Percentiles rank a stretch among this genome's conserved stretches.
phyloP scores from a whole-genome alignment of 2,888 invertebrate genomes.

The Zaprionus obscuricornis region DNA sequence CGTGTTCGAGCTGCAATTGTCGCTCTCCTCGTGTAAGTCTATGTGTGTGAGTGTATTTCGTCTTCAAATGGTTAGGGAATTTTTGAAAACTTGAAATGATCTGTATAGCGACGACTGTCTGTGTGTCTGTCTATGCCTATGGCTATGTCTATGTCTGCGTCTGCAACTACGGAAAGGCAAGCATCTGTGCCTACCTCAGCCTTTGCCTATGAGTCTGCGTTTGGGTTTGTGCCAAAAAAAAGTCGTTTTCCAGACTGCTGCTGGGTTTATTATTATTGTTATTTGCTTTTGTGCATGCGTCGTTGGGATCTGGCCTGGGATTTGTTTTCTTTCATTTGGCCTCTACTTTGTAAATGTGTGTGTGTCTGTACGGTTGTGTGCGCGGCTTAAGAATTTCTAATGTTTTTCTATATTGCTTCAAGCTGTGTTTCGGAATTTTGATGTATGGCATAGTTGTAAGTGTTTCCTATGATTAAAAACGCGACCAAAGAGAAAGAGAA shows the following conservation, averaged over 20 bases:
- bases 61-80: conserved; percentile 43
- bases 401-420: conserved; percentile 56
- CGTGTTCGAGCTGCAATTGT: conserved; percentile 63
- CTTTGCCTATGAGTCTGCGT: too few species aligned
- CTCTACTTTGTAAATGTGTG: conserved; percentile 16
- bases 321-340: conserved; percentile 58
- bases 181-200: too few species aligned
- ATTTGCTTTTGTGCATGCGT: conserved; percentile 40
- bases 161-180: too few species aligned
- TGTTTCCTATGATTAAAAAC: conserved; percentile 60
- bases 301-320: conserved; percentile 49
- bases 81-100: conserved; percentile 58
- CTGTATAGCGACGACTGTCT: too few species aligned
- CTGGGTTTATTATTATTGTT: conserved; percentile 40
- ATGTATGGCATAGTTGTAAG: conserved; percentile 27
- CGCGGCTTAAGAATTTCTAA: conserved; percentile 66
- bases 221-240: conserved; percentile 54
- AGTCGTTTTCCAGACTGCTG: conserved; percentile 59
- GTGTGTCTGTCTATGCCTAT: too few species aligned
- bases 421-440: conserved; percentile 47
- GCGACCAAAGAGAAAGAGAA: conserved; percentile 61
- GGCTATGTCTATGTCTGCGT: too few species aligned
- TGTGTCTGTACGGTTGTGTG: too few species aligned
- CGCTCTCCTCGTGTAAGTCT: conserved; percentile 11
- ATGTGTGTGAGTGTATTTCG: conserved; percentile 3